phyloP scores from a whole-genome alignment of 1,140 invertebrate species.

The Grapholita molesta region DNA sequence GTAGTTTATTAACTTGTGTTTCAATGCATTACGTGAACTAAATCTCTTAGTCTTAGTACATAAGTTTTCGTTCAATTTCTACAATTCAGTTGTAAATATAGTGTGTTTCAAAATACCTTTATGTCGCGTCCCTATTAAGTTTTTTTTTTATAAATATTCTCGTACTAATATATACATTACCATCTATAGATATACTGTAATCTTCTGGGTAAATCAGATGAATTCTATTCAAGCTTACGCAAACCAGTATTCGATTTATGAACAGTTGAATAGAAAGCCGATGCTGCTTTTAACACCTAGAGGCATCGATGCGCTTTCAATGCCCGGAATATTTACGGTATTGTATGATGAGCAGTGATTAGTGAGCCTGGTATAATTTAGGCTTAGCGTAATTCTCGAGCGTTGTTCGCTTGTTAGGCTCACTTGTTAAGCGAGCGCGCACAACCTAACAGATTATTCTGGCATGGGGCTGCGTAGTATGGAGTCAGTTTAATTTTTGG shows the following conservation, averaged over 20 bases:
- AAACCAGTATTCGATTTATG: background rate
- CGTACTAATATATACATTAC: background rate
- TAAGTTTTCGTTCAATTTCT: too few species aligned
- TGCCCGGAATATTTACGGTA: slow-evolving; percentile 39
- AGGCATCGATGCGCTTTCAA: slow-evolving; percentile 16
- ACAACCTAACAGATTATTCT: slow-evolving; percentile 42
- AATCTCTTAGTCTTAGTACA: too few species aligned
- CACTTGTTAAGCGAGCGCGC: slow-evolving; percentile 70
- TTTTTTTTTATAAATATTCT: background rate
- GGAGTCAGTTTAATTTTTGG: slow-evolving; percentile 28
- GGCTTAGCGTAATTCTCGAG: slow-evolving; percentile 52
- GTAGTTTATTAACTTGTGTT: too few species aligned
- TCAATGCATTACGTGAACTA: too few species aligned
- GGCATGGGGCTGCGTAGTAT: slow-evolving; percentile 26
- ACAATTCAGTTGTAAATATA: too few species aligned
- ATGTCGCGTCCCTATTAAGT: too few species aligned
- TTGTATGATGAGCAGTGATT: slow-evolving; percentile 59
- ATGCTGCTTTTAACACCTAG: background rate
- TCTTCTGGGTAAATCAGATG: background rate
- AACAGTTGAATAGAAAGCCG: background rate
- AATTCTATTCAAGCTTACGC: background rate
- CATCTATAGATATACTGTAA: background rate
- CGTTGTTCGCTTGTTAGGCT: slow-evolving; percentile 64
- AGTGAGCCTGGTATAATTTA: slow-evolving; percentile 65
- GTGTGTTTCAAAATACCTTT: too few species aligned